These are phyloP conservation scores for Uloborus diversus DNA, from an alignment of 1,140 invertebrate species.

Conservation along the genomic window DNA sequence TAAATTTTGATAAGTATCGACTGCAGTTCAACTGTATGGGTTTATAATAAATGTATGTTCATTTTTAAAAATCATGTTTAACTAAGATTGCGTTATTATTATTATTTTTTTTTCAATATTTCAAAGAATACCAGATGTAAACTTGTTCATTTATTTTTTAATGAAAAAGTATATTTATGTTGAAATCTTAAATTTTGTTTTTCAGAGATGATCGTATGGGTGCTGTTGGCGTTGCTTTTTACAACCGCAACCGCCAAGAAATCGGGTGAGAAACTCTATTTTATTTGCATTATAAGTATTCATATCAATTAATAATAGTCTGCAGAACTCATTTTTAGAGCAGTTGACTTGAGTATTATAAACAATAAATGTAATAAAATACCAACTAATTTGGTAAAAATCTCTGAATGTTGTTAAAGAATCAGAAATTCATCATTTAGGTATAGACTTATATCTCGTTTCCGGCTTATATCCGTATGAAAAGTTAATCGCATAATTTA, in stretches of 20 bases:
- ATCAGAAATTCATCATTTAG: neutral
- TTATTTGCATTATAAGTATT: neutral
- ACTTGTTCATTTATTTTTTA: too few species aligned
- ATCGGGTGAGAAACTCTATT: constrained; percentile 7
- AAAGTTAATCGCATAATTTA: too few species aligned
- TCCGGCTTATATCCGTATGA: too few species aligned
- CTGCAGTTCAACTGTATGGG: too few species aligned
- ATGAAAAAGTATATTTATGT: neutral
- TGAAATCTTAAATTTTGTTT: neutral
- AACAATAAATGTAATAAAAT: neutral
- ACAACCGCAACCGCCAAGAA: constrained; percentile 24
- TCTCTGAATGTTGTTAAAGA: neutral
- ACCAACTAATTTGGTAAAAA: neutral
- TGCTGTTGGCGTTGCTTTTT: constrained; percentile 40
- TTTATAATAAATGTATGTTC: too few species aligned
- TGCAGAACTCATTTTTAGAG: neutral
- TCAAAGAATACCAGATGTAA: too few species aligned
- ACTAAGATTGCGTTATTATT: too few species aligned
- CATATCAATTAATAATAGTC: neutral
- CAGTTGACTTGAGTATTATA: neutral
- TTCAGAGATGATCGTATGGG: constrained; percentile 17
- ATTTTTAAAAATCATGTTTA: too few species aligned
- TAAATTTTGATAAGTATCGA: too few species aligned
- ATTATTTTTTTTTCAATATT: too few species aligned
- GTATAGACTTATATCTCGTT: too few species aligned